Evolutionary conservation across 2,888 invertebrate genomes (phyloP), one percentile per base, ranked within the genome.

Genomic region (Noctua fimbriata): DNA sequence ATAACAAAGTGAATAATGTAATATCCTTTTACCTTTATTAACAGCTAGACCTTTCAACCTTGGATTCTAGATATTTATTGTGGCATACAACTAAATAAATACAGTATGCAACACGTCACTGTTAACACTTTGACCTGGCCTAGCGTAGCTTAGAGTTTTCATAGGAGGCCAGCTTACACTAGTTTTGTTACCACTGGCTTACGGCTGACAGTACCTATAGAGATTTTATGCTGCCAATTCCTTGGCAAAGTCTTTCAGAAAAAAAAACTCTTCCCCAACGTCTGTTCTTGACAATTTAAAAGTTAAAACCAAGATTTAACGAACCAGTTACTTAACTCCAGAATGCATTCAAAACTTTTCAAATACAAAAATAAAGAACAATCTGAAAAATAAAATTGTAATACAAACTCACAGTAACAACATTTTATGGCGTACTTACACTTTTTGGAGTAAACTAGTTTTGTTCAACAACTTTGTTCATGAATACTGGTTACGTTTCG

Each of bases 291-390:
- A 52, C 79, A 44, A 52, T 79, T 55, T 32, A n/a, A 52, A 77
- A 78, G 79, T 78, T 79, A n/a, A 44, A 67, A 77, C 55, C 52
- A 21, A 44, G 21, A 60, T 79, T 78, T 44, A 81, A 66, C 58
- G 52, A 82, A 24, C 52, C 21, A n/a, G 44, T 81, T 81, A 76
- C 63, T 47, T 47, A 82, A 82, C 81, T 85, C 18, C 18, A 73
- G 41, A 81, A 69, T 81, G 85, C 85, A 82, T 85, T 83, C 65
- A 49, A 76, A 83, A 86, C 83, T 86, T 86, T 86, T 52, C 65
- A 69, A 86, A 82, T 69, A 73, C 75, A 81, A 85, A 82, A 52
- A 65, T 72, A 86, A 78, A 78, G 79, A 74, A 86, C 87, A 83
- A 84, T 84, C 65, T 78, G 28, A 63, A 69, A 71, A 74, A 66